These are phyloP conservation scores for Kryptolebias ocellatus DNA, from an alignment of 2,797 vertebrate genomes.

Conservation along the genomic window DNA sequence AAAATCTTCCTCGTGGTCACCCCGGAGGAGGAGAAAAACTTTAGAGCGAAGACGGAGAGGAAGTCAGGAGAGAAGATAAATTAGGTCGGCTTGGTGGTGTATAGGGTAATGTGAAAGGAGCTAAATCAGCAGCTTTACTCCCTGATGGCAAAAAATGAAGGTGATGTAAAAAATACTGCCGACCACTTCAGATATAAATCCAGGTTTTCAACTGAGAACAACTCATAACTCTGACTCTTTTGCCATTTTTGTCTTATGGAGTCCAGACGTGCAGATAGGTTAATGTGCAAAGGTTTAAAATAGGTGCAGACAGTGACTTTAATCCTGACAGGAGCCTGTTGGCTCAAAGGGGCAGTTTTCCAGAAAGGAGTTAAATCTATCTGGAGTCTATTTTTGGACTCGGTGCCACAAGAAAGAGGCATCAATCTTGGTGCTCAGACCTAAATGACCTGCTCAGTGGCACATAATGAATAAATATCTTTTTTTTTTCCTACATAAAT, in stretches of 20 bases:
- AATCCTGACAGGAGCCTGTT: not conserved
- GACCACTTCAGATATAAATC: slow-evolving; percentile 48
- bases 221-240: not conserved
- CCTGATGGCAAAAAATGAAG: slow-evolving; percentile 41
- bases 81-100: slow-evolving; percentile 72
- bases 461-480: slow-evolving; percentile 16
- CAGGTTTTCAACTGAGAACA: not conserved
- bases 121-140: slow-evolving; percentile 71
- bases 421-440: slow-evolving; percentile 19
- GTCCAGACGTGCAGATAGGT: not conserved
- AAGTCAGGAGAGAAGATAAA: slow-evolving; percentile 45
- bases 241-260: no score
- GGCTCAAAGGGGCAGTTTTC: not conserved
- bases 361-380: not conserved
- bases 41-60: not conserved
- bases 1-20: slow-evolving; percentile 31
- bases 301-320: no score
- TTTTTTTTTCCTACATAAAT: slow-evolving; percentile 31
- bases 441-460: slow-evolving; percentile 17
- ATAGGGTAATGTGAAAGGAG: slow-evolving; percentile 65
- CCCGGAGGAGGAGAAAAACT: slow-evolving; percentile 6
- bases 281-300: no score
- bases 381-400: slow-evolving; percentile 8
- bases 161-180: slow-evolving; percentile 50
- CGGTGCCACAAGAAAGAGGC: not conserved